Evolutionary conservation across 2,888 invertebrate species (phyloP), one percentile per base, ranked within the genome.

Genomic region (Tribolium freemani): DNA sequence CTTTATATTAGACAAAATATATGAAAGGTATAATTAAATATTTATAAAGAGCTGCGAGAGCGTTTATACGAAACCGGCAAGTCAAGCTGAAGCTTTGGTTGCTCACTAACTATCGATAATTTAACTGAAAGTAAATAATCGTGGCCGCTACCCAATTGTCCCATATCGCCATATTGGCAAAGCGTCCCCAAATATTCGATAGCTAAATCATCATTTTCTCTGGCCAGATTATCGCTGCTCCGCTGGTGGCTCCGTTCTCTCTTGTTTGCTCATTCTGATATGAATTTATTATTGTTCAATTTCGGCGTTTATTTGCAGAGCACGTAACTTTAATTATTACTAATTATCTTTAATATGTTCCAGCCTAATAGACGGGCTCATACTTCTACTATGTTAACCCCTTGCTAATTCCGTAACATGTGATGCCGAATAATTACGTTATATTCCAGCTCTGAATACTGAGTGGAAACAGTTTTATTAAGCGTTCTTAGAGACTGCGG

Each of bases 311-410:
- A 73, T 76, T 76, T 74, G 74, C 74, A 66, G 66, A 76, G 71
- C 74, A 76, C 74, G 76, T 76, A 76, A 75, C 72, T 76, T 76
- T 76, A 76, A 76, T 76, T 73, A 76, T 76, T 76, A 69, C 72
- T 76, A 76, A 75, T 76, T 76, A 74, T 74, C 73, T 73, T 66
- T 73, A 76, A 75, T 76, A 76, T 69, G 74, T 74, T 72, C 60
- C 64, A 64, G 70, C 71, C 71, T 76, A 72, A 76, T 76, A 74
- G 74, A 76, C 71, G 71, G 68, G 71, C 69, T 75, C 73, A 71
- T 73, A 67, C 67, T 70, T 69, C 67, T 54, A 70, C 69, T 60
- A 70, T 73, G 73, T 70, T 73, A 70, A 70, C 67, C 70, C 73
- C 73, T 69, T 73, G 66, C 60, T 73, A 73, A 73, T 73, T 73